phyloP scores from a whole-genome alignment of 2,113 vertebrate genomes.

The Ageneiosus marmoratus region DNA sequence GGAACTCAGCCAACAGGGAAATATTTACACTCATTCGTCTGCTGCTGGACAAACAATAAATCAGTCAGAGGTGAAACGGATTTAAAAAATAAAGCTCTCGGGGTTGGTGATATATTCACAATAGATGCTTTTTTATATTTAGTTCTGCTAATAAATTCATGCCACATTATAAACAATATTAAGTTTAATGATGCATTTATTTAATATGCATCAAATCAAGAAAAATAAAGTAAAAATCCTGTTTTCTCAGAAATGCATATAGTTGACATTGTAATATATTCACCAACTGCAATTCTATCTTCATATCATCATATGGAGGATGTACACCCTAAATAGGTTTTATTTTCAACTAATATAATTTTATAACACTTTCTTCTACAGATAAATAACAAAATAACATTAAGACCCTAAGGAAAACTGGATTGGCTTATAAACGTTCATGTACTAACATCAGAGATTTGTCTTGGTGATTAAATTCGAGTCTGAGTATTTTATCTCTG shows the following conservation, averaged over 20 bases:
- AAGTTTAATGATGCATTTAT: neutral
- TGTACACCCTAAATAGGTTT: too few relatives aligned
- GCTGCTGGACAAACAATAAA: neutral
- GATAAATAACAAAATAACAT: too few relatives aligned
- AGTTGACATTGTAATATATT: too few relatives aligned
- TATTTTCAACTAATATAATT: neutral
- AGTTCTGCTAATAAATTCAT: neutral
- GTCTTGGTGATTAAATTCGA: too few relatives aligned
- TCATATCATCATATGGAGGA: too few relatives aligned
- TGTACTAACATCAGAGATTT: too few relatives aligned
- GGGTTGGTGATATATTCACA: neutral
- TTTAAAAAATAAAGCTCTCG: neutral
- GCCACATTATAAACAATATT: neutral
- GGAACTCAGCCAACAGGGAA: neutral
- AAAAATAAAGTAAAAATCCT: too few relatives aligned
- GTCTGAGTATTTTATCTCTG: too few relatives aligned
- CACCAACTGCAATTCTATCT: too few relatives aligned
- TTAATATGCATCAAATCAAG: neutral
- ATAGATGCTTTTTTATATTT: neutral
- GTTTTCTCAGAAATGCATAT: too few relatives aligned
- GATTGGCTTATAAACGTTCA: too few relatives aligned
- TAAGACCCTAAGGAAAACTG: too few relatives aligned
- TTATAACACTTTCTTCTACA: neutral
- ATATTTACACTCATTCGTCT: slow-evolving; percentile 18
- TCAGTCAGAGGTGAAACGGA: neutral